Base-by-base conservation (phyloP, 2,113 vertebrate species). In the Xiphias gladius region DNA sequence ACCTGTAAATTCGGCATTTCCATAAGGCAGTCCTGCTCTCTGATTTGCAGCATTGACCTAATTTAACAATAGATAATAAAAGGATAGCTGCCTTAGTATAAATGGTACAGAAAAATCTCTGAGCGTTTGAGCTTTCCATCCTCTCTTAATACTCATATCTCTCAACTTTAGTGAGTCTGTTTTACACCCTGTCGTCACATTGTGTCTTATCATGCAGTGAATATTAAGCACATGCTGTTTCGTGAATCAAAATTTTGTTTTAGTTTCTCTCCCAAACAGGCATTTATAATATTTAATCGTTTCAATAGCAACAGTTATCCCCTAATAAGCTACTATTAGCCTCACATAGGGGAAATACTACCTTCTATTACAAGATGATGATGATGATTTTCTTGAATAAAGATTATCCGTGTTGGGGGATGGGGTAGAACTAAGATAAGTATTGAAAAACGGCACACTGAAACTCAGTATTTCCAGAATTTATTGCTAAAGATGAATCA, bases 361-460 rank as follows among this genome's bases (percentile, higher is more conserved):
- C 46, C 26, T 46, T 37, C 41, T 39, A 58, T 81, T 52, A 48
- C n/a, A 54, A 77, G 9, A 85, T 4, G 12, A 30, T 19, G 32
- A 26, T 72, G 69, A 35, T 35, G 32, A n/a, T 82, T 86, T 78
- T 84, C 83, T 86, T 85, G 73, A 66, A 78, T 75, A 70, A 74
- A 80, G 80, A 73, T 79, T 8, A 17, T 85, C 48, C 16, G 3
- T 14, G 39, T 62, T 12, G 11, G 19, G n/a, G 39, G 48, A 58
- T 61, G 19, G 19, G 3, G 17, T 6, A 46, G 63, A 62, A 66
- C n/a, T 24, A 41, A 1, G 52, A 62, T 20, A 39, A 67, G 46
- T 55, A 62, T 68, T 64, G 2, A 3, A 43, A 58, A 69, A 90
- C 20, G 14, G 22, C 55, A 35, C 54, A 30, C 12, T 63, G 17